Evolutionary conservation across 92 coral and sea anemone genomes (phyloP), one percentile per base, ranked within the genome.

Genomic region (Diadumene lineata): DNA sequence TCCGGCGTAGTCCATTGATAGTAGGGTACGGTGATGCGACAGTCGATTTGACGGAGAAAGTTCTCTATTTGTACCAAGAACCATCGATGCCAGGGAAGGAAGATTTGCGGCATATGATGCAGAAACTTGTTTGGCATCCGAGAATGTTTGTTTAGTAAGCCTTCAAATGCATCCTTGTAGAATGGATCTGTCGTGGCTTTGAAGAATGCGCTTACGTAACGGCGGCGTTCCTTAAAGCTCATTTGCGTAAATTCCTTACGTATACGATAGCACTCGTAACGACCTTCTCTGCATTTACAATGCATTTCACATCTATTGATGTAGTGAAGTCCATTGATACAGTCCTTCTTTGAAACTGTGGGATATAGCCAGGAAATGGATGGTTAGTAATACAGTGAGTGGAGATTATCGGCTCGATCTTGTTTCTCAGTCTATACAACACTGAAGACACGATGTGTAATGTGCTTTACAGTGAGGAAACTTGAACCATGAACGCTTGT

Each of bases 21-120:
- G 74, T 76, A 90, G 13, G 96, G 96, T 22, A 90, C 76, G 24
- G 96, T 90, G 19, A 90, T 62, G 7, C 96, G 86, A 33, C 96
- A 90, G 80, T 90, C 96, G 44, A 90, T 86, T 18, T 79, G 81
- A 50, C 74, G 84, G 7, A 90, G 86, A 26, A 90, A 68, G 73
- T 86, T 66, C 64, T 90, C 96, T 50, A 86, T 75, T 71, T 83
- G 75, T 1, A 77, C 23, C 69, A 90, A 70, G 68, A 26, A 90
- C 96, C 96, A 90, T 38, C 96, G 85, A 79, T 90, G 96, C 96
- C 96, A 90, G 1, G 96, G 96, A 0, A 90, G 77, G 64, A 90
- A 90, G 58, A 83, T 83, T 38, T 83, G 83, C 22, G 81, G 82
- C 88, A 81, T 76, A 62, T 85, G 85, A 66, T 85, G 94, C 4